Evolutionary conservation across 2,888 invertebrate genomes (phyloP).

Genomic region (Xanthorhoe spadicearia): DNA sequence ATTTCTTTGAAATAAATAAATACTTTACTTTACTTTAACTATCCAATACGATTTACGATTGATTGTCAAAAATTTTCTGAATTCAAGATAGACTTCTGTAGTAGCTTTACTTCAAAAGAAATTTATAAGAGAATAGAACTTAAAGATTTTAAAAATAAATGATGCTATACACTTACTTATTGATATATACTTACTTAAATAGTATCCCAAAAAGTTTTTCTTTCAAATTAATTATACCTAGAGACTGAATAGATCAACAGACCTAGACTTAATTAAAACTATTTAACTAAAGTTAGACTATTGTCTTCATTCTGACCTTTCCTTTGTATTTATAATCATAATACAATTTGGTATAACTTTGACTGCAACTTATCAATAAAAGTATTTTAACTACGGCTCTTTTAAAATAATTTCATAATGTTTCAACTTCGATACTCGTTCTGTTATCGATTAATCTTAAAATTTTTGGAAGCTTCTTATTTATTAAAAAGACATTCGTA

Average conservation of each 20-base stretch:
- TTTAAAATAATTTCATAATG: conserved; percentile 9
- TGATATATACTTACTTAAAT: no score
- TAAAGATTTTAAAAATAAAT: no score
- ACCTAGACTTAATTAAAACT: conserved; percentile 9
- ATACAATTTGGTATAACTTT: conserved; percentile 15
- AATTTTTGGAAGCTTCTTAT: background rate
- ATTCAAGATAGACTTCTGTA: no score
- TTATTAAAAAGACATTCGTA: background rate
- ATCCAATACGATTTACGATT: no score
- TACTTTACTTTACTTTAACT: no score
- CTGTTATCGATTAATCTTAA: background rate
- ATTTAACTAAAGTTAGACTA: conserved; percentile 12
- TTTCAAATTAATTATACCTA: background rate
- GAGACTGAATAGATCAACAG: background rate
- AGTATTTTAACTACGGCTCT: conserved; percentile 10
- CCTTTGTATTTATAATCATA: conserved; percentile 10
- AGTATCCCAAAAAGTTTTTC: background rate
- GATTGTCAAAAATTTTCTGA: no score
- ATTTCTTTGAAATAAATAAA: no score
- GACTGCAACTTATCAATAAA: background rate
- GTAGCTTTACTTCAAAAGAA: no score
- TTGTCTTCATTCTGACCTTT: conserved; percentile 11
- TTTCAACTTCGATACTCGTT: background rate
- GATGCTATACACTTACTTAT: no score
- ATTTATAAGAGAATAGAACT: no score